Conservation (phyloP, 2,113 vertebrate genomes). For the Gopherus flavomarginatus region DNA sequence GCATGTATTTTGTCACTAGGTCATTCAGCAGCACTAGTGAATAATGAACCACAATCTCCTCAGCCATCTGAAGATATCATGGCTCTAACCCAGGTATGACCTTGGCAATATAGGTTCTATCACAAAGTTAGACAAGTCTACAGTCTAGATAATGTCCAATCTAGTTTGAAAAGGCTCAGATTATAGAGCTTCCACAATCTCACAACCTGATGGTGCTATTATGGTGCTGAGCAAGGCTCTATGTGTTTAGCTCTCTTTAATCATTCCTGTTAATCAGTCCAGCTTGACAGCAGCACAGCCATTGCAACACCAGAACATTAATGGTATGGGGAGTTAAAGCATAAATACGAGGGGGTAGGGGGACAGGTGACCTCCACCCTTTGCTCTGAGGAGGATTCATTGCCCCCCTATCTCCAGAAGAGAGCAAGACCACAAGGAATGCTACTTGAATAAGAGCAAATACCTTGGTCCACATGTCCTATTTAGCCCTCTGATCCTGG, state of each 20-base stretch:
- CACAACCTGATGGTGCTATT: background rate
- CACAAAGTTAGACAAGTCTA: background rate
- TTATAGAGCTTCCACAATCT: background rate
- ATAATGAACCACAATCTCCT: background rate
- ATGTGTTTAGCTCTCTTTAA: background rate
- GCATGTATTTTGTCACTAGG: conserved; percentile 31
- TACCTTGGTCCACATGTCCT: background rate
- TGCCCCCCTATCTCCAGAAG: background rate
- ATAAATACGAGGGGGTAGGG: background rate
- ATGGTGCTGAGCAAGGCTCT: background rate
- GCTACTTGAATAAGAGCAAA: background rate
- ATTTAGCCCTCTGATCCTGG: background rate
- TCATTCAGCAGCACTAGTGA: background rate
- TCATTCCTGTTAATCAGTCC: background rate
- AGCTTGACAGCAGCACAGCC: background rate
- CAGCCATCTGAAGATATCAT: background rate
- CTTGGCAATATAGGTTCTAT: background rate
- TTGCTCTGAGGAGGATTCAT: background rate
- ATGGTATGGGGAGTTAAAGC: background rate
- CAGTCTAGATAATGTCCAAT: background rate
- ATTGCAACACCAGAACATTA: background rate
- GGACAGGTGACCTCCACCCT: background rate
- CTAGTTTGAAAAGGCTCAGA: background rate
- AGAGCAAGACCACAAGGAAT: background rate
- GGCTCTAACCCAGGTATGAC: conserved; percentile 30